A percentile compares a stretch with the other conserved stretches of the same genome.
phyloP scores from a whole-genome alignment of 2,888 invertebrate genomes.

The Dasysyrphus albostriatus region DNA sequence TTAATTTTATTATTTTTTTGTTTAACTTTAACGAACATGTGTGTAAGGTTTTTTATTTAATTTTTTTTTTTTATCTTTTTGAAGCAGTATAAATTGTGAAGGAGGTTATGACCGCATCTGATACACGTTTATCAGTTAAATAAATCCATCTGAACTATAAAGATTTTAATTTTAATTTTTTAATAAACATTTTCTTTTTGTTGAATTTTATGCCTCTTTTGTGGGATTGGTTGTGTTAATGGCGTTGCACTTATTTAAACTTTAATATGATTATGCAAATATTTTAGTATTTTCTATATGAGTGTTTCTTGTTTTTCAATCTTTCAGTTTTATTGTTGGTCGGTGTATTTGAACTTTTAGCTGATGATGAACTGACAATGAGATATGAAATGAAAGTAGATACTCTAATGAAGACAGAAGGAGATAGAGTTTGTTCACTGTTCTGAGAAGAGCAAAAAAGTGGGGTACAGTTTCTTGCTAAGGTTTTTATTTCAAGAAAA shows the following conservation, averaged over 20 bases:
- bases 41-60: slow-evolving; percentile 5
- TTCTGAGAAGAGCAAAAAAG: neutral
- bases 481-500: no score
- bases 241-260: slow-evolving; percentile 1
- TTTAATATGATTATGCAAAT: neutral
- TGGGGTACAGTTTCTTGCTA: no score
- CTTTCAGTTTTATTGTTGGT: neutral
- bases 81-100: neutral
- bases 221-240: neutral
- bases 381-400: no score
- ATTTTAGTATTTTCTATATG: neutral
- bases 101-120: slow-evolving; percentile 36
- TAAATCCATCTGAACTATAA: slow-evolving; percentile 17
- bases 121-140: slow-evolving; percentile 8
- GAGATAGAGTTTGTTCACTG: neutral
- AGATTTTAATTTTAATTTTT: neutral
- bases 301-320: no score
- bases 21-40: slow-evolving; percentile 49
- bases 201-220: neutral
- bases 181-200: neutral
- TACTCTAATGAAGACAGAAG: neutral
- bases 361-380: no score
- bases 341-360: neutral
- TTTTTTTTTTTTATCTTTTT: slow-evolving; percentile 20
- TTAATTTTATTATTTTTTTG: slow-evolving; percentile 46